Percentiles rank a stretch among this genome's conserved stretches.
These are phyloP conservation scores for Cheirogaleus medius DNA, from an alignment of 2,113 vertebrate genomes.

Conservation along the genomic window DNA sequence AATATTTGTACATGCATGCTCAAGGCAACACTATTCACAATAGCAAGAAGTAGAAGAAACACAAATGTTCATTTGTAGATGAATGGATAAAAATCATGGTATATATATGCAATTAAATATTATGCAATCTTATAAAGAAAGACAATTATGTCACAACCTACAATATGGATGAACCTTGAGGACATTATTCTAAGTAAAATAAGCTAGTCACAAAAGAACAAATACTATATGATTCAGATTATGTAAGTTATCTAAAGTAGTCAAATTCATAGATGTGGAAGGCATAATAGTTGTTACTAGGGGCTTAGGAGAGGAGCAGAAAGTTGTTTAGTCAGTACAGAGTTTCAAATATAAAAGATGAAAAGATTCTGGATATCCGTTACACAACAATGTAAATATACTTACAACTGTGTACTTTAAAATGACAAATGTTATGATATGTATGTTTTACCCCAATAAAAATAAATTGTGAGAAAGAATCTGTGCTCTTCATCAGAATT, in stretches of 20 bases:
- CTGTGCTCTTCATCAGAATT: not conserved
- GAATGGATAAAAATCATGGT: not conserved
- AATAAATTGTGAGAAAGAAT: not conserved
- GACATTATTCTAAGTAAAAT: not conserved
- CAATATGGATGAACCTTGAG: not conserved
- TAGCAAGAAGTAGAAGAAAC: not conserved
- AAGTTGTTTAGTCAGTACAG: not conserved
- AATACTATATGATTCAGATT: not conserved
- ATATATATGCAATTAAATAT: not conserved
- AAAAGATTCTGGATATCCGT: not conserved
- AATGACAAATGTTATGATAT: not conserved
- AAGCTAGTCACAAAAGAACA: not conserved
- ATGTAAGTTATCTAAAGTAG: not conserved
- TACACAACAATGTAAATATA: not conserved
- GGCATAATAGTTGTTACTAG: not conserved
- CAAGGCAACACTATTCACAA: not conserved
- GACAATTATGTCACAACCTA: not conserved
- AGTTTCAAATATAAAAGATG: not conserved
- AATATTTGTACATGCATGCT: fast-evolving
- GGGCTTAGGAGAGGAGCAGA: fast-evolving
- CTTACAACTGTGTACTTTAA: not conserved
- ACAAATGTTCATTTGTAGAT: not conserved
- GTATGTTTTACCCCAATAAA: not conserved
- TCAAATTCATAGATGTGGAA: not conserved
- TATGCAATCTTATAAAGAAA: not conserved